Evolutionary conservation across 2,113 vertebrate genomes (phyloP).

Genomic region (Nothocercus julius): DNA sequence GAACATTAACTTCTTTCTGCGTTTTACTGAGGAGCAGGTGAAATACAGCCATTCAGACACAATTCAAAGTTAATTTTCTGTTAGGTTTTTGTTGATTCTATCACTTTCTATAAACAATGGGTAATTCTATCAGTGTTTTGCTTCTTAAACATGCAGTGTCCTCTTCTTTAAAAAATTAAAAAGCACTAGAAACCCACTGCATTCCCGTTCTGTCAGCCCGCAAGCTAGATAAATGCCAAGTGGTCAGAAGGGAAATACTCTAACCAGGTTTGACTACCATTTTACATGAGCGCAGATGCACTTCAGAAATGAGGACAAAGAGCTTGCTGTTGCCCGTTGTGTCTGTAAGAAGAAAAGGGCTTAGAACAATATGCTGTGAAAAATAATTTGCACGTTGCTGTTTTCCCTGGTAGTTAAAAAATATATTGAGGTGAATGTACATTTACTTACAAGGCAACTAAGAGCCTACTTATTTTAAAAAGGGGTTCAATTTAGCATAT

Average conservation of each 20-base stretch:
- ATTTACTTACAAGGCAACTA: neutral
- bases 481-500: neutral
- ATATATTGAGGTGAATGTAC: neutral
- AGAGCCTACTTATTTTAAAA: neutral
- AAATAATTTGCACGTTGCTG: neutral
- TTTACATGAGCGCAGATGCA: neutral
- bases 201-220: neutral
- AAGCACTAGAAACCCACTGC: neutral
- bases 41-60: neutral
- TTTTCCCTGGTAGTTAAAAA: neutral
- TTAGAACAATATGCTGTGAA: neutral
- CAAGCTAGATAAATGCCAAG: slow-evolving; percentile 14
- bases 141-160: neutral
- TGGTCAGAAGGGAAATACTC: neutral
- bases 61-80: slow-evolving; percentile 4
- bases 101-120: neutral
- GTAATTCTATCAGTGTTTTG: neutral
- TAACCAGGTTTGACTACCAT: neutral
- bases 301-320: neutral
- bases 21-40: neutral
- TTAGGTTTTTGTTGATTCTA: neutral
- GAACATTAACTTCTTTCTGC: neutral
- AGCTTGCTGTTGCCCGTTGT: neutral
- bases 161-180: neutral
- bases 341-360: neutral